Conservation (phyloP, 2,888 invertebrate species). For the Drosophila flavopinicola region DNA sequence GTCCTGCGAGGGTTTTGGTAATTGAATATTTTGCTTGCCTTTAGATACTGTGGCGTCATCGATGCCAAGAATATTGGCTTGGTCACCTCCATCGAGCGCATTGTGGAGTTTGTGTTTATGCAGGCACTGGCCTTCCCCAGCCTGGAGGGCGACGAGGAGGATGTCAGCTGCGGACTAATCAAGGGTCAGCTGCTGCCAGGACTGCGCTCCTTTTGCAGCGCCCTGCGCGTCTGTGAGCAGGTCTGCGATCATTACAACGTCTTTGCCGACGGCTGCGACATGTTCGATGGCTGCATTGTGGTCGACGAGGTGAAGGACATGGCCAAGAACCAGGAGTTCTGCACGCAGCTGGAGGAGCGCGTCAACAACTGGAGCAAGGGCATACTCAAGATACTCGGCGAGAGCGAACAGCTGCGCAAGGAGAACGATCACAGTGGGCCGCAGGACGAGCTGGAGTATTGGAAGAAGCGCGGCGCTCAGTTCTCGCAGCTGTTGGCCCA, state of each 20-base stretch:
- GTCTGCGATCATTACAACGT: slow-evolving; percentile 91
- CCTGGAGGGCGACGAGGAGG: slow-evolving; percentile 92
- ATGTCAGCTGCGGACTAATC: slow-evolving; percentile 91
- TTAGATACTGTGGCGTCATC: slow-evolving; percentile 91
- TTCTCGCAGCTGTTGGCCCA: slow-evolving; percentile 94
- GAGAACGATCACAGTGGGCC: slow-evolving; percentile 97
- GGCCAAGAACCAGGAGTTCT: slow-evolving; percentile 88
- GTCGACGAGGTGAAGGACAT: slow-evolving; percentile 89
- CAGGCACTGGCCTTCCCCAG: slow-evolving; percentile 93
- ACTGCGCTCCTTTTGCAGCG: slow-evolving; percentile 93
- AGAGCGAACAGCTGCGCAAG: slow-evolving; percentile 95
- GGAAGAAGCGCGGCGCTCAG: slow-evolving; percentile 97
- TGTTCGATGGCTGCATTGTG: slow-evolving; percentile 87
- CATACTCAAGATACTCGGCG: slow-evolving; percentile 93
- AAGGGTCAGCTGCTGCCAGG: slow-evolving; percentile 93
- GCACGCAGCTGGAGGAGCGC: slow-evolving; percentile 89
- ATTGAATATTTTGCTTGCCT: slow-evolving; percentile 39
- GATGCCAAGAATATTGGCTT: slow-evolving; percentile 92
- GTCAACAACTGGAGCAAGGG: slow-evolving; percentile 92
- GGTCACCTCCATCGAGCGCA: slow-evolving; percentile 93
- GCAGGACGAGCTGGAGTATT: slow-evolving; percentile 97
- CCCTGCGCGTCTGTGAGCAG: slow-evolving; percentile 93
- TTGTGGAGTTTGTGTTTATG: slow-evolving; percentile 95
- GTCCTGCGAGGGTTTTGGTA: slow-evolving; percentile 35
- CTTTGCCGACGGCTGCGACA: slow-evolving; percentile 89